Evolutionary conservation across 2,888 invertebrate genomes (phyloP).

Genomic region (Atrina japonica): DNA sequence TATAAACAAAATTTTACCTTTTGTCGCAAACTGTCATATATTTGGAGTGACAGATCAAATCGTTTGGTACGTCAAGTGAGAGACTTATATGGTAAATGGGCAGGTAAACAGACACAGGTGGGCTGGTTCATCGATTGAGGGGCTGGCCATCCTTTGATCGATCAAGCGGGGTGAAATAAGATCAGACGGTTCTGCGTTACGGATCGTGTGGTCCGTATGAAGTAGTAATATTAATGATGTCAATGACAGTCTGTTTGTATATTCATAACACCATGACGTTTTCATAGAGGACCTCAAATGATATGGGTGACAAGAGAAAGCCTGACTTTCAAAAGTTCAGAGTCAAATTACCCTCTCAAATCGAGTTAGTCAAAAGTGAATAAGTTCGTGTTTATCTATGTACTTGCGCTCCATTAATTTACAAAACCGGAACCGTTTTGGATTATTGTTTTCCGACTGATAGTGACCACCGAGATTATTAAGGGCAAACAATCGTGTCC

Average conservation of each 20-base stretch:
- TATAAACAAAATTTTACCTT: slow-evolving; percentile 9
- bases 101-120: slow-evolving; percentile 40
- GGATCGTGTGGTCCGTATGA: neutral
- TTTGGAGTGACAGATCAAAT: slow-evolving; percentile 27
- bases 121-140: slow-evolving; percentile 35
- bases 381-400: neutral
- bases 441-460: slow-evolving; percentile 2
- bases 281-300: slow-evolving; percentile 10
- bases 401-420: no score
- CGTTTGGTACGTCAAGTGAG: slow-evolving; percentile 23
- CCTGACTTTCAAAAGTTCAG: neutral
- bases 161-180: slow-evolving; percentile 50
- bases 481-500: slow-evolving; percentile 15
- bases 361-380: no score
- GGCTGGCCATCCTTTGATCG: slow-evolving; percentile 56
- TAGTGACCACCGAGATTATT: slow-evolving; percentile 37
- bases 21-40: slow-evolving; percentile 13
- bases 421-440: slow-evolving; percentile 17
- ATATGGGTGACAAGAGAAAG: slow-evolving; percentile 15
- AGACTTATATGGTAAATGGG: slow-evolving; percentile 36
- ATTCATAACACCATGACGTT: slow-evolving; percentile 23
- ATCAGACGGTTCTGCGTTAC: neutral
- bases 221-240: slow-evolving; percentile 14
- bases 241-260: slow-evolving; percentile 17
- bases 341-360: slow-evolving; percentile 6